These are phyloP conservation scores for Etia nguti DNA, from an alignment of 2,113 vertebrate genomes.

Conservation along the genomic window DNA sequence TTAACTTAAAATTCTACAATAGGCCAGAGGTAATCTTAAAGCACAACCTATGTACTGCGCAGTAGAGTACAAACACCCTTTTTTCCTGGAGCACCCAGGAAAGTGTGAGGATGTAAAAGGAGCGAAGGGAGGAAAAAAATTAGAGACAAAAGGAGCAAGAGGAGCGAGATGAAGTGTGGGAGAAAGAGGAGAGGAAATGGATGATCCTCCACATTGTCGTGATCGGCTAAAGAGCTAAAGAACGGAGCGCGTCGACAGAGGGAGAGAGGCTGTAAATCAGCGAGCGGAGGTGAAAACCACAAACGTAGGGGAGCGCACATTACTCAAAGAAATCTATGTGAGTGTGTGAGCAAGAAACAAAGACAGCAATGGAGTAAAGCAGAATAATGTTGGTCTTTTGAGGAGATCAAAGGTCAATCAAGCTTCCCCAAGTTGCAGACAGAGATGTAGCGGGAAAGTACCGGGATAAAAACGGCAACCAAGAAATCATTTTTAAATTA, in stretches of 20 bases:
- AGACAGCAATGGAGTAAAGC: neutral
- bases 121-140: neutral
- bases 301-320: neutral
- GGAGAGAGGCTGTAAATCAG: conserved; percentile 50
- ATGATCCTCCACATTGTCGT: conserved; percentile 36
- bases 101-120: neutral
- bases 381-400: conserved; percentile 26
- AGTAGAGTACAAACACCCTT: neutral
- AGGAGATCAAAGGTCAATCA: conserved; percentile 31
- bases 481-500: neutral
- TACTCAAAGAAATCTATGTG: neutral
- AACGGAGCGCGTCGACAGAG: conserved; percentile 30
- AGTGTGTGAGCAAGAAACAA: neutral
- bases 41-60: neutral
- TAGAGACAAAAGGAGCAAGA: neutral
- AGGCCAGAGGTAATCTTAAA: neutral
- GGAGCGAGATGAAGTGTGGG: neutral
- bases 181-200: conserved; percentile 26
- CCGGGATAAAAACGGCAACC: neutral
- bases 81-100: neutral
- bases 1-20: neutral
- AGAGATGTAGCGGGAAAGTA: neutral
- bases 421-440: neutral
- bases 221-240: conserved; percentile 48
- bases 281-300: conserved; percentile 7